phyloP scores from a whole-genome alignment of 2,113 vertebrate genomes.

The Scatophagus argus region DNA sequence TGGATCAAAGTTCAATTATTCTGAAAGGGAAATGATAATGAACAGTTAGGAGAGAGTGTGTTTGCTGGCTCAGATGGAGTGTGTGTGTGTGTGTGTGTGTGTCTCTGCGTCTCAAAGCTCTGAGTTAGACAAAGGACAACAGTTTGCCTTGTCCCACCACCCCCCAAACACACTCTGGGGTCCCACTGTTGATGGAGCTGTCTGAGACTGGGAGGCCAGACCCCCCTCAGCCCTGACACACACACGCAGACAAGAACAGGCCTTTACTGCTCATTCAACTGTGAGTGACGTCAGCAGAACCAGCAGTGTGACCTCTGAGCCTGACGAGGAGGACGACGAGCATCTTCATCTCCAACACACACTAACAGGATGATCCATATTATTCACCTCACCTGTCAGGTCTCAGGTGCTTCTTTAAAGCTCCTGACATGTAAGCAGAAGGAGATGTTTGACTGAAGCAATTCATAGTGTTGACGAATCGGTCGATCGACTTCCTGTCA shows the following conservation, averaged over 20 bases:
- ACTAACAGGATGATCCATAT: no score
- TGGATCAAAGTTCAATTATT: not conserved
- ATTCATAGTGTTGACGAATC: no score
- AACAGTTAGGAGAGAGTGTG: not conserved
- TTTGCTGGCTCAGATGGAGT: no score
- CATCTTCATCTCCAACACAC: no score
- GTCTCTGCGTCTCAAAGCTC: not conserved
- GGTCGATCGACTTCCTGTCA: no score
- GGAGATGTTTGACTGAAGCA: no score
- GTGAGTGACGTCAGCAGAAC: constrained; percentile 68
- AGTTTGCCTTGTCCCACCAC: not conserved
- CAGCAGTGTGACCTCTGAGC: constrained; percentile 58
- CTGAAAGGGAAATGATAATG: not conserved
- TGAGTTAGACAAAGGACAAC: constrained; percentile 28
- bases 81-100: not conserved
- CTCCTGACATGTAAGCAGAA: no score
- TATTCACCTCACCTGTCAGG: no score
- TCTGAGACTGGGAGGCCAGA: constrained; percentile 12
- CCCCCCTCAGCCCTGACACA: not conserved
- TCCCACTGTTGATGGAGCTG: constrained; percentile 35
- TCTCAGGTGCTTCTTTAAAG: no score
- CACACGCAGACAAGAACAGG: constrained; percentile 6
- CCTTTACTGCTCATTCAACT: constrained; percentile 63
- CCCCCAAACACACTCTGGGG: not conserved
- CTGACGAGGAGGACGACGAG: constrained; percentile 12